Conservation (phyloP, 2,113 vertebrate genomes). For the Sclerurus mexicanus region DNA sequence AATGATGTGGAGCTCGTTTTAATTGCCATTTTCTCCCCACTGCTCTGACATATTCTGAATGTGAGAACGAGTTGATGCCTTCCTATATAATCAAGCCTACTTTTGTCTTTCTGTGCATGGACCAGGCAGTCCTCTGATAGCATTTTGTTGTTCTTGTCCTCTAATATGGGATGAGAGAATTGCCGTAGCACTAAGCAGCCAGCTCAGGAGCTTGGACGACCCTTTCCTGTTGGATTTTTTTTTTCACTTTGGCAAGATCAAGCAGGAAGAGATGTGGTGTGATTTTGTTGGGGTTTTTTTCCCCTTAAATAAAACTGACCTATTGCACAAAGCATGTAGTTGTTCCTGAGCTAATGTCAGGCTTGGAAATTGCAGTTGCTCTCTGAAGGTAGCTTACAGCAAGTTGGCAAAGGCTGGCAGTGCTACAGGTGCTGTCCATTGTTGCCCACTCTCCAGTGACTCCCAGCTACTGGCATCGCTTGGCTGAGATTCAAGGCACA, state of each 20-base stretch:
- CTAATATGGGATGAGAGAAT: background rate
- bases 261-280: rapidly evolving
- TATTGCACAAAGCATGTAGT: background rate
- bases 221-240: background rate
- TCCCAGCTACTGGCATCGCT: background rate
- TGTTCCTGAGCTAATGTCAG: background rate
- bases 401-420: background rate
- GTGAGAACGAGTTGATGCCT: background rate
- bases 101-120: background rate
- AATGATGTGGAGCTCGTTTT: background rate
- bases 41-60: background rate
- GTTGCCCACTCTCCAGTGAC: rapidly evolving
- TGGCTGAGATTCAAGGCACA: background rate
- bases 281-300: background rate
- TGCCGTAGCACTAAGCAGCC: background rate
- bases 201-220: background rate
- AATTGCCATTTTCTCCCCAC: background rate
- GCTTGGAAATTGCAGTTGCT: background rate
- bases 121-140: background rate
- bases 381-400: background rate
- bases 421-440: background rate
- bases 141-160: background rate
- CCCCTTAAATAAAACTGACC: background rate
- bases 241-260: background rate
- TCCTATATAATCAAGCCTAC: background rate